Evolutionary conservation across 2,797 vertebrate genomes (phyloP).

Genomic region (Pyrocephalus nanus): DNA sequence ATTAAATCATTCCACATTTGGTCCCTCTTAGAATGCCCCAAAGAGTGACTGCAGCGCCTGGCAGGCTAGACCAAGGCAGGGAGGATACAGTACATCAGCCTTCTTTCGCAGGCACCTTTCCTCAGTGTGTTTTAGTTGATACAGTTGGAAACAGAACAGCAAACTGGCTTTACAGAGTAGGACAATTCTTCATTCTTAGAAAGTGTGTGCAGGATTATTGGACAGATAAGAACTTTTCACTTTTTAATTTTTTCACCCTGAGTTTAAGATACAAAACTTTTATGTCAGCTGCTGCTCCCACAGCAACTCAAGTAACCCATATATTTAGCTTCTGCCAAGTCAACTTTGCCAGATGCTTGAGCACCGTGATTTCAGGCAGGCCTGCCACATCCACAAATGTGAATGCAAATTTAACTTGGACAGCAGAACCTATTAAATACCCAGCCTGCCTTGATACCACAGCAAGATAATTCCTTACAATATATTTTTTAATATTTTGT

Average conservation of each 20-base stretch:
- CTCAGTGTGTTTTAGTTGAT: neutral
- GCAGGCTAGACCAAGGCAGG: neutral
- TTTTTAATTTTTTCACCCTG: neutral
- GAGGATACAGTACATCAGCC: rapidly evolving
- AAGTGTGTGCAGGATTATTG: neutral
- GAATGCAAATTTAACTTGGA: neutral
- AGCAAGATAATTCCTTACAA: neutral
- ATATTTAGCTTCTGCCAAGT: neutral
- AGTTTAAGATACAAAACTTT: neutral
- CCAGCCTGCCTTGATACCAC: neutral
- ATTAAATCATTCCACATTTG: neutral
- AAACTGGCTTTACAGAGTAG: neutral
- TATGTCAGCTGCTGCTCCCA: neutral
- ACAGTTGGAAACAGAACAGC: rapidly evolving
- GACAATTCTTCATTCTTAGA: neutral
- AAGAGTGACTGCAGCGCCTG: neutral
- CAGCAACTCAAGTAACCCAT: neutral
- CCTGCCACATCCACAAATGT: neutral
- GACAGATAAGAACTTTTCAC: neutral
- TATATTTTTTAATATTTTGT: neutral
- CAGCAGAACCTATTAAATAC: neutral
- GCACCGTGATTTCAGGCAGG: neutral
- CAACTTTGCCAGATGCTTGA: neutral
- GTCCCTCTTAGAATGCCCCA: neutral
- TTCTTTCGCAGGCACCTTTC: neutral